phyloP scores from a whole-genome alignment of 2,797 vertebrate genomes.

The Pangasius macronema region DNA sequence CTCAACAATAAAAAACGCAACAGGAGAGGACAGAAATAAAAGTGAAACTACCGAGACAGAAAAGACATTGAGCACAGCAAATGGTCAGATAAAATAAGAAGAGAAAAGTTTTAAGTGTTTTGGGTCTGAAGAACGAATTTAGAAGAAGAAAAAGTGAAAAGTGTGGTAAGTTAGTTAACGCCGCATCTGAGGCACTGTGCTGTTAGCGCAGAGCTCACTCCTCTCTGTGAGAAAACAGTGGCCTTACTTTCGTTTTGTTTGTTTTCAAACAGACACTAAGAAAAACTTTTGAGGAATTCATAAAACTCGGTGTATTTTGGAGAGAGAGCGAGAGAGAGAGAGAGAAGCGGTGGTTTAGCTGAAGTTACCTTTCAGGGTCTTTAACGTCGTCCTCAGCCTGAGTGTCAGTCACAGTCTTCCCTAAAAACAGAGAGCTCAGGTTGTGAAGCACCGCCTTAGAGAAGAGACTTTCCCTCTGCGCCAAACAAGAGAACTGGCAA shows the following conservation, averaged over 20 bases:
- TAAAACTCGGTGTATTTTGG: not conserved
- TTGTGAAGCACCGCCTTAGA: not conserved
- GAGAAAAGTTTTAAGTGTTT: not conserved
- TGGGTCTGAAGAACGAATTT: not conserved
- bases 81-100: not conserved
- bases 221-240: not conserved
- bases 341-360: not conserved
- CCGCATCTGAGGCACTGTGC: not conserved
- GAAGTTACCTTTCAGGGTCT: slow-evolving; percentile 48
- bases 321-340: not conserved
- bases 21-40: slow-evolving; percentile 1
- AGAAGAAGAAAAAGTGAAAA: not conserved
- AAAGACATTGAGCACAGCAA: not conserved
- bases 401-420: slow-evolving; percentile 33
- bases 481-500: not conserved
- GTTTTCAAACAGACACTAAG: not conserved
- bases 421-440: slow-evolving; percentile 45
- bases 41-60: not conserved
- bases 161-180: not conserved
- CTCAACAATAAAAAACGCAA: not conserved
- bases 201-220: not conserved
- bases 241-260: not conserved
- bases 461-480: accelerated
- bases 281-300: not conserved
- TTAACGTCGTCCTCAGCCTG: slow-evolving; percentile 28